Conservation (phyloP, 2,113 vertebrate species). For the Corythaixoides concolor region DNA sequence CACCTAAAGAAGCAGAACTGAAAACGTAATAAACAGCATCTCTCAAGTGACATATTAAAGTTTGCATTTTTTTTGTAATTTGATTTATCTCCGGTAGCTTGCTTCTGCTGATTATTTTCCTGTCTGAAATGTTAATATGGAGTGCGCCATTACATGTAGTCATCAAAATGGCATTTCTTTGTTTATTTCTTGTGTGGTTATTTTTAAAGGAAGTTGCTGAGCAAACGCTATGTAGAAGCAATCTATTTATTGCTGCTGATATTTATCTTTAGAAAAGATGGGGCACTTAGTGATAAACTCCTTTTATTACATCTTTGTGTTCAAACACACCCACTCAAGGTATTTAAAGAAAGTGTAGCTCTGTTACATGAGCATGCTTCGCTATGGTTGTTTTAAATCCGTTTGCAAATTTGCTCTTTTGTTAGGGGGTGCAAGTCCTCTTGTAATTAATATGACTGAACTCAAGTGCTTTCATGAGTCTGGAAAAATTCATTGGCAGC, state of each 20-base stretch:
- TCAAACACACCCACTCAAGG: constrained; percentile 34
- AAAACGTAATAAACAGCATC: constrained; percentile 4
- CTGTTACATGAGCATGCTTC: constrained; percentile 22
- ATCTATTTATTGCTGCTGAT: constrained; percentile 13
- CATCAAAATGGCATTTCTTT: constrained; percentile 31
- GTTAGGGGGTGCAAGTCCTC: constrained; percentile 38
- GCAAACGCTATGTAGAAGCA: background rate
- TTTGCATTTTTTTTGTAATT: constrained; percentile 31
- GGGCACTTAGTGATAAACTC: background rate
- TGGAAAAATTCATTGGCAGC: constrained; percentile 11
- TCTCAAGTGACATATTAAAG: constrained; percentile 33
- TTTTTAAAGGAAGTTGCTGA: constrained; percentile 47
- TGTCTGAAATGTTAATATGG: background rate
- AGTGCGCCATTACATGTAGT: background rate
- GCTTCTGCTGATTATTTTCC: constrained; percentile 33
- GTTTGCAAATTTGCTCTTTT: constrained; percentile 54
- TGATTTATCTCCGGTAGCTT: constrained; percentile 35
- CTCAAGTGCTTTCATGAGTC: constrained; percentile 49
- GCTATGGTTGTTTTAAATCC: constrained; percentile 34
- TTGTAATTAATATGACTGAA: constrained; percentile 45
- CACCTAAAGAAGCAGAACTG: constrained; percentile 19
- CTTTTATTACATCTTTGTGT: constrained; percentile 18
- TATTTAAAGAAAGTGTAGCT: constrained; percentile 14
- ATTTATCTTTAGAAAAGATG: constrained; percentile 35
- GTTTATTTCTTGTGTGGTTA: constrained; percentile 39